phyloP scores from a whole-genome alignment of 2,888 invertebrate species.

The Dryococelus australis region DNA sequence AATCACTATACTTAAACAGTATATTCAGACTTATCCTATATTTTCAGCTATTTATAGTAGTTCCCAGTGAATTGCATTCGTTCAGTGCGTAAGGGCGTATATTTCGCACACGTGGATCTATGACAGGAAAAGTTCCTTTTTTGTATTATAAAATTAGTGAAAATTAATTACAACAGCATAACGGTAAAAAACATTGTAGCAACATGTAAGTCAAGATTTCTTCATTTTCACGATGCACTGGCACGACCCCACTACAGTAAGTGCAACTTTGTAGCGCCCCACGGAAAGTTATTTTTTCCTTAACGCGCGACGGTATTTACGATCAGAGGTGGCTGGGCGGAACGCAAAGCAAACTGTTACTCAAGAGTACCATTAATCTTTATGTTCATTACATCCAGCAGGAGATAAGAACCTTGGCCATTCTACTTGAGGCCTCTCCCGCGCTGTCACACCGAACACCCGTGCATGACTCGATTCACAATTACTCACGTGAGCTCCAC shows the following conservation, averaged over 20 bases:
- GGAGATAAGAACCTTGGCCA: not conserved
- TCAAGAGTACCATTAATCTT: conserved; percentile 8
- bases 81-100: no score
- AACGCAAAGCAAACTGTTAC: not conserved
- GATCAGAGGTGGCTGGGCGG: not conserved
- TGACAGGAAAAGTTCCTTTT: no score
- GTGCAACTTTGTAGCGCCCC: not conserved
- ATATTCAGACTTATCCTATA: no score
- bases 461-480: conserved; percentile 16
- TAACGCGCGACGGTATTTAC: not conserved
- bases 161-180: no score
- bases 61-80: no score
- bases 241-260: not conserved
- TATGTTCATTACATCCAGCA: conserved; percentile 3
- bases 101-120: no score
- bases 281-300: not conserved
- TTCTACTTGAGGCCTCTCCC: not conserved
- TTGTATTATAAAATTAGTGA: no score
- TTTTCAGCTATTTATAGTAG: no score
- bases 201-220: no score
- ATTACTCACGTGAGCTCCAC: not conserved
- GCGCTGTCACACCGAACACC: not conserved
- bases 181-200: no score
- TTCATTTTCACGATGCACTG: no score
- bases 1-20: no score